Percentiles rank a stretch among this genome's conserved stretches.
Evolutionary conservation across 2,888 invertebrate genomes (phyloP).

Genomic region (Agrypnus murinus): DNA sequence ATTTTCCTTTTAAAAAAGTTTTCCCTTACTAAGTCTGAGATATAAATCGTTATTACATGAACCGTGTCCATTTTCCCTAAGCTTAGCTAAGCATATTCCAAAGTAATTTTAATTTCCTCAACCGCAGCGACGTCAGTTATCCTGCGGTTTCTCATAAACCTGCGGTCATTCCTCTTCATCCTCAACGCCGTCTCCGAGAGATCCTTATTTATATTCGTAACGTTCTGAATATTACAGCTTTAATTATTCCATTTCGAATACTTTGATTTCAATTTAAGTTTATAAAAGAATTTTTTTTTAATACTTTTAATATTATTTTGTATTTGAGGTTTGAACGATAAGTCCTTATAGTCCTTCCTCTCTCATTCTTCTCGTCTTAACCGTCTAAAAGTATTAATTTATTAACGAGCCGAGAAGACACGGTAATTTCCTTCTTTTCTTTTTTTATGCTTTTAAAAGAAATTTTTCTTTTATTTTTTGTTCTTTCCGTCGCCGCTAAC

Average conservation of each 20-base stretch:
- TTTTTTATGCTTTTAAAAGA: not conserved
- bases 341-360: not conserved
- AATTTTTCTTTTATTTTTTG: not conserved
- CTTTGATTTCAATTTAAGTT: conserved; percentile 66
- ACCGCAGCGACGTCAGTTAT: conserved; percentile 57
- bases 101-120: conserved; percentile 61
- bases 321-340: conserved; percentile 36
- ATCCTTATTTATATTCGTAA: conserved; percentile 60
- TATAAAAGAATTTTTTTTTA: conserved; percentile 60
- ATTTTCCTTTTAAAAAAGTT: conserved; percentile 9
- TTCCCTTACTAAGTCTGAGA: not conserved
- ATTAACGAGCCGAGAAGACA: conserved; percentile 36
- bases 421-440: conserved; percentile 28
- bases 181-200: conserved; percentile 50
- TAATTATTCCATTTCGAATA: conserved; percentile 66
- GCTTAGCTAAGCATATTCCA: conserved; percentile 59
- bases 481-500: conserved; percentile 1
- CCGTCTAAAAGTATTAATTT: conserved; percentile 32
- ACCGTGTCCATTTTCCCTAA: conserved; percentile 46
- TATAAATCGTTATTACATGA: conserved; percentile 45
- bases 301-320: conserved; percentile 54
- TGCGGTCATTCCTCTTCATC: conserved; percentile 61
- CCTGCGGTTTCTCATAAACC: conserved; percentile 59
- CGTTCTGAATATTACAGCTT: conserved; percentile 57
- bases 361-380: not conserved